Base-by-base conservation (phyloP, 2,888 invertebrate species). In the Sinohyriopsis cumingii region DNA sequence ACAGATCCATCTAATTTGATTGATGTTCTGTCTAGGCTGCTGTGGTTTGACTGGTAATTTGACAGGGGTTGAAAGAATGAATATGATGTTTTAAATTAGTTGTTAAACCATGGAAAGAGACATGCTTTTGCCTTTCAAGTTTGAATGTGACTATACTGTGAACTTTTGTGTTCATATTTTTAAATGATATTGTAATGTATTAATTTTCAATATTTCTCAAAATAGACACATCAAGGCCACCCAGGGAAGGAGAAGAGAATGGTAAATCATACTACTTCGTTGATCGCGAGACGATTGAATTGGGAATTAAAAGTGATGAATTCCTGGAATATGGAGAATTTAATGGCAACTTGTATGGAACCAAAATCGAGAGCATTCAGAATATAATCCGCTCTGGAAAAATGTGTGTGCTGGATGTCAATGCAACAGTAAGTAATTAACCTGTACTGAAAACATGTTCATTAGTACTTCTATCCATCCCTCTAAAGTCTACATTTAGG, bases 261-360 rank as follows among this genome's bases (percentile, higher is more conserved):
- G 98, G 98, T 0, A 96, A 97, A 88, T 98, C 98, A 89, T 99
- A 99, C 91, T 98, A 97, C 91, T 99, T 99, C 90, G 97, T 98
- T 82, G 95, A 96, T 67, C 93, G 97, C 81, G 95, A 96, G 75
- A 96, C 97, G 88, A 98, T 99, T 91, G 98, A 98, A 89, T 94
- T 95, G 0, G 98, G 98, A 87, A 98, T 99, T 78, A 91, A 96
- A 57, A 94, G 95, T 67, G 93, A 97, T 73, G 95, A 96, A 89
- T 99, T 98, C 90, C 96, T 99, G 22, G 99, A 99, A 89, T 98
- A 97, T 88, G 99, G 99, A 5, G 98, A 98, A 90, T 98, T 96
- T 90, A 98, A 99, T 89, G 97, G 96, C 88, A 96, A 98, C 72
- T 96, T 97, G 89, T 99, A 98, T 91, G 96, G 98, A 64, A 98